Conservation (phyloP, 2,113 vertebrate species). For the Nycticryphes semicollaris region DNA sequence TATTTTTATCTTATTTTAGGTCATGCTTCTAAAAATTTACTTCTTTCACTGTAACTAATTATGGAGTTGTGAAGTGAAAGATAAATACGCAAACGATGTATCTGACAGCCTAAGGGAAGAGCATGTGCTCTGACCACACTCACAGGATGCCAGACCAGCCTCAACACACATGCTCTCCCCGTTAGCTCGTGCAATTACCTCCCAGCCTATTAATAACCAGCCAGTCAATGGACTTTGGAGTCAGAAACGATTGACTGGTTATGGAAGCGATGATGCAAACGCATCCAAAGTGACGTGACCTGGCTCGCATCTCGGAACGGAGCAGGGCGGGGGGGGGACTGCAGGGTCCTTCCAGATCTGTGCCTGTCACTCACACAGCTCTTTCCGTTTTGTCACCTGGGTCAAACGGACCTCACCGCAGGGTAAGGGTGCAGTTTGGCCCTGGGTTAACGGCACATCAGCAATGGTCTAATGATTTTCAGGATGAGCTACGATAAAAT, state of each 20-base stretch:
- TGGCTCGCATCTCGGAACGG: rapidly evolving
- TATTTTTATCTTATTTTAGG: background rate
- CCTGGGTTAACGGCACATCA: rapidly evolving
- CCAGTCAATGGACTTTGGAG: background rate
- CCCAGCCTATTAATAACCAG: background rate
- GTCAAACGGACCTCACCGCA: background rate
- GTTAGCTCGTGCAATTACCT: background rate
- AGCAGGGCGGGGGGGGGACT: rapidly evolving
- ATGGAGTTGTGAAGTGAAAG: background rate
- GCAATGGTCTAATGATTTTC: background rate
- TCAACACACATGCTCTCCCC: background rate
- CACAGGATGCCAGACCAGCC: background rate
- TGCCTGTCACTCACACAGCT: background rate
- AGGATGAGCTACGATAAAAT: background rate
- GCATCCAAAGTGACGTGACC: background rate
- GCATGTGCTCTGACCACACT: rapidly evolving
- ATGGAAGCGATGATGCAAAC: background rate
- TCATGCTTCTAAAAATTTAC: background rate
- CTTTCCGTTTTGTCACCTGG: background rate
- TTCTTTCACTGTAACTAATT: background rate
- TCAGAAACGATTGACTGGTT: background rate
- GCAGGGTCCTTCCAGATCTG: background rate
- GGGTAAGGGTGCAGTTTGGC: background rate
- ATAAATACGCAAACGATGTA: background rate
- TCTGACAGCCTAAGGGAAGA: background rate